Base-by-base conservation (phyloP, 2,113 vertebrate genomes). In the Manacus vitellinus region DNA sequence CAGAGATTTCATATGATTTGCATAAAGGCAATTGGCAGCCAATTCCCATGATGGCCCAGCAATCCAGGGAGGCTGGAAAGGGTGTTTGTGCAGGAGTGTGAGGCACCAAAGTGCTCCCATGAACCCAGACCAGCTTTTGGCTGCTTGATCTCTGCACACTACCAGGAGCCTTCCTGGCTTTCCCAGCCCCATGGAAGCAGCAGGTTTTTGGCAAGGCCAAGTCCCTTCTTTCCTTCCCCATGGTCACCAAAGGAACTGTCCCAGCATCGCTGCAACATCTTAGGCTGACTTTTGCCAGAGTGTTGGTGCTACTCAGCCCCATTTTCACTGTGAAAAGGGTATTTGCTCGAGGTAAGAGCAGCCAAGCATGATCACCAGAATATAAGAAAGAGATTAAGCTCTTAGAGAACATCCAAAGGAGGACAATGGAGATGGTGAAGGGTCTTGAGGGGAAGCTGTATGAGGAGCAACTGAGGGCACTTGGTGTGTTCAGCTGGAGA, bases 111-210 rank as follows among this genome's bases (percentile, higher is more conserved):
- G 31, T 6, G 16, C 8, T 86, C 35, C 49, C 7, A 2, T 5
- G 8, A 47, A 65, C 17, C 23, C 14, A 0, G 6, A 8, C 19
- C 49, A 37, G 11, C 8, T 65, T 78, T 83, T 67, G 49, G 27
- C 41, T 62, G 5, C 54, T 66, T 0, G 0, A 2, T 22, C 59
- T 49, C 6, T 2, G 0, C 23, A 27, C 2, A 0, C 12, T 49
- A 17, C 46, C 4, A 4, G 41, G 22, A 87, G 11, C 46, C 12
- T 41, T n/a, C 51, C 49, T 58, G 43, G 25, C 35, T 70, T 66
- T 11, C 44, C 44, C 0, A 0, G 21, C 14, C 24, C 46, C 19
- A 12, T 41, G 49, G 68, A 77, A 73, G n/a, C 27, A 65, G 33
- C 21, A 65, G 41, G 24, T 30, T 73, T 73, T 89, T 52, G 27